Evolutionary conservation across 2,888 invertebrate species (phyloP), one percentile per base, ranked within the genome.

Genomic region (Proisotoma minuta): DNA sequence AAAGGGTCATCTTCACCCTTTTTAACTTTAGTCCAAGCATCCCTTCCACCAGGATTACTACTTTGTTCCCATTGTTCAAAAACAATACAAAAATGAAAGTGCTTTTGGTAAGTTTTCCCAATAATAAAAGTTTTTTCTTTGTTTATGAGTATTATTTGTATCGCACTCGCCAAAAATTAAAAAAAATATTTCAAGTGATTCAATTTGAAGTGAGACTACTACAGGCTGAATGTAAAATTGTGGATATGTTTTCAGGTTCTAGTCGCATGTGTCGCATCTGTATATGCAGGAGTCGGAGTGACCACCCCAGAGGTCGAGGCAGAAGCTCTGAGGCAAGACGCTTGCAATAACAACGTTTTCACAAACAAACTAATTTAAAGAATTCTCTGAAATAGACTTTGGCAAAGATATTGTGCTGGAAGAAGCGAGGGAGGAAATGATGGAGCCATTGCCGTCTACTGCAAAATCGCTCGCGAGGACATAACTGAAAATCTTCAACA

Each of bases 401-500:
- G 49, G 49, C 49, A 49, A 22, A 3, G 49, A 20, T n/a, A n/a
- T n/a, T 18, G 43, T 0, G 58, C 53, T 12, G 24, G n/a, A 0
- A 2, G 62, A 27, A 43, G 50, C 1, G 65, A 65, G 49, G 60
- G 59, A 1, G 39, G 57, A 26, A 56, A 62, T 27, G n/a, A 57
- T 15, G 65, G 65, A n/a, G 62, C 53, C n/a, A 4, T 56, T 3
- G 51, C 39, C n/a, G 57, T 65, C 15, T 65, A 59, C 59, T 65
- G 65, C 52, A 65, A 65, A 24, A 52, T 57, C 29, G 23, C 62
- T 10, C 59, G 57, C 3, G 65, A 62, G 8, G 5, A 43, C 5
- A 8, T 62, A 22, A 22, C 39, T n/a, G 62, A 66, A 39, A 40
- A 20, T 1, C 49, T 62, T 0, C 62, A 60, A n/a, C 65, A 66